These are phyloP conservation scores for Dynastes hyllus DNA, from an alignment of 2,888 invertebrate species.

Conservation along the genomic window DNA sequence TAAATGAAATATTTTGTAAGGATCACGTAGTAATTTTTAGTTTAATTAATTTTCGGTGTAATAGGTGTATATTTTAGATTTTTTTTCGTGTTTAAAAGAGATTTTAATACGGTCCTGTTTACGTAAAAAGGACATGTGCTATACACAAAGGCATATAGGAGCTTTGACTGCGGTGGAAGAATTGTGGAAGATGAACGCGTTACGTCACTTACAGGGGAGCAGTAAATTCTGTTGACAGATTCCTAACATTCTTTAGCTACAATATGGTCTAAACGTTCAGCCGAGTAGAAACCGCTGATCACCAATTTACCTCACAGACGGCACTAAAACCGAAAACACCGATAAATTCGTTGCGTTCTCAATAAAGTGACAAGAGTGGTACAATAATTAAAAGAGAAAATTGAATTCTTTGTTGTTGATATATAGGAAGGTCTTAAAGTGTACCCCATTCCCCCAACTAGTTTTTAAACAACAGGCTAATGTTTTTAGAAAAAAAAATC, in stretches of 20 bases:
- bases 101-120: neutral
- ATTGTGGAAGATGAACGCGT: constrained; percentile 9
- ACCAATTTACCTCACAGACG: constrained; percentile 70
- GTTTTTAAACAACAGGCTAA: no score
- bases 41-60: no score
- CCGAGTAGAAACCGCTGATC: constrained; percentile 66
- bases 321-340: constrained; percentile 61
- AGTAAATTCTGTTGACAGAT: constrained; percentile 69
- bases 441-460: neutral
- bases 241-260: constrained; percentile 65
- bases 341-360: constrained; percentile 65
- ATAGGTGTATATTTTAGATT: no score
- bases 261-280: constrained; percentile 64
- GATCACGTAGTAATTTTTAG: no score
- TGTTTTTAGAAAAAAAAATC: neutral
- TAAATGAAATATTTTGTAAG: no score
- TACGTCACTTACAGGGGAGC: constrained; percentile 59
- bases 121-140: constrained; percentile 28
- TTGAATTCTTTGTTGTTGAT: constrained; percentile 29
- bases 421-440: neutral
- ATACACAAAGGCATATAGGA: constrained; percentile 10
- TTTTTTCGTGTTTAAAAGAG: no score
- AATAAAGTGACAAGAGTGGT: constrained; percentile 59
- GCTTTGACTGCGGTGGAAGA: neutral
- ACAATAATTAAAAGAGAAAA: constrained; percentile 53